phyloP scores from a whole-genome alignment of 2,888 invertebrate genomes.

The Deilephila porcellus region DNA sequence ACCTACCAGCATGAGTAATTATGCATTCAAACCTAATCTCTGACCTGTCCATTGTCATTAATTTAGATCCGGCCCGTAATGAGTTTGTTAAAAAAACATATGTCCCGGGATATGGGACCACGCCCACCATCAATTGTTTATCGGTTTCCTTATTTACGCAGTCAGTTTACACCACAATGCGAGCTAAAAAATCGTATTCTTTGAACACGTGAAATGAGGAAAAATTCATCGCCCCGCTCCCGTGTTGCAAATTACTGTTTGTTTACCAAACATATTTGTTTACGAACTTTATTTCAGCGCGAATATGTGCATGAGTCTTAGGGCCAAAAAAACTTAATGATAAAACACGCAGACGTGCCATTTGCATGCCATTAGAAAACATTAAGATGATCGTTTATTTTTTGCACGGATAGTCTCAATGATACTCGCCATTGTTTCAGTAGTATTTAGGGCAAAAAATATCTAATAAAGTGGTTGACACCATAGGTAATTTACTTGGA shows the following conservation, averaged over 20 bases:
- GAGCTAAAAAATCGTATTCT: constrained; percentile 4
- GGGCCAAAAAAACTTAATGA: constrained; percentile 19
- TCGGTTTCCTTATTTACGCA: constrained; percentile 15
- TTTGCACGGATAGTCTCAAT: constrained; percentile 38
- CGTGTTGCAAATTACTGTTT: neutral
- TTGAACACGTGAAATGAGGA: constrained; percentile 22
- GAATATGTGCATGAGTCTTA: neutral
- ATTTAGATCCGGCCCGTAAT: neutral
- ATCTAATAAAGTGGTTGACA: constrained; percentile 43
- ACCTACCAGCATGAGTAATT: neutral
- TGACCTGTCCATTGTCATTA: constrained; percentile 4
- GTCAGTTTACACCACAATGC: neutral
- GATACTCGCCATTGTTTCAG: constrained; percentile 54
- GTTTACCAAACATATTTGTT: constrained; percentile 20
- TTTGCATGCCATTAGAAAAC: constrained; percentile 18
- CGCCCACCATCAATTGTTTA: constrained; percentile 10
- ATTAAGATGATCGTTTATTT: constrained; percentile 37
- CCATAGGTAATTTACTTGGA: constrained; percentile 41
- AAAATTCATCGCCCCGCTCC: neutral
- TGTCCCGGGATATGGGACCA: neutral
- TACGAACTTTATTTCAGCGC: neutral
- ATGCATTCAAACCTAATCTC: constrained; percentile 3
- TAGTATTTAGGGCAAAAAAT: constrained; percentile 49
- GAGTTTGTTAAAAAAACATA: constrained; percentile 17
- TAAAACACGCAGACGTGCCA: constrained; percentile 10